These are phyloP conservation scores for Cromileptes altivelis DNA, from an alignment of 2,113 vertebrate genomes.

Conservation along the genomic window DNA sequence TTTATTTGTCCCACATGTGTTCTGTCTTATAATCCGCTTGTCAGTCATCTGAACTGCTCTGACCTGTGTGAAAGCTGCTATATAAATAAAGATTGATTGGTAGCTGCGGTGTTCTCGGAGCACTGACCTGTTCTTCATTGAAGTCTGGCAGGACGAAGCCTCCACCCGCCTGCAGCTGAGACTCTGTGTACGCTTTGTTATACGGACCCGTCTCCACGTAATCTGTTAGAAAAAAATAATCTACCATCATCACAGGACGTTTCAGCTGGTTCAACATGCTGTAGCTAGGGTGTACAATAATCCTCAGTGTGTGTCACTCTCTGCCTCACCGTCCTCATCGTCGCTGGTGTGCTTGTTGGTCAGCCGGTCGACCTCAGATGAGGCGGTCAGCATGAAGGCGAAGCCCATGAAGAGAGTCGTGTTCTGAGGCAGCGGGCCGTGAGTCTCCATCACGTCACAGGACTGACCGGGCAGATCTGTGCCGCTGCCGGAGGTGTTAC, in stretches of 20 bases:
- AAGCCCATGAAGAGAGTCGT: conserved; percentile 95
- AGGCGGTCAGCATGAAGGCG: conserved; percentile 94
- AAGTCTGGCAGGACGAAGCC: conserved; percentile 95
- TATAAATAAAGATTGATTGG: too few relatives aligned
- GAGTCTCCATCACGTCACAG: conserved; percentile 79
- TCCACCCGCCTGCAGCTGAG: conserved; percentile 93
- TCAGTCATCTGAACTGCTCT: too few relatives aligned
- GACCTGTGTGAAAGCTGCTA: too few relatives aligned
- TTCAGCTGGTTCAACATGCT: neutral
- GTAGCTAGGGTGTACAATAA: neutral
- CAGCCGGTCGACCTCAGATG: conserved; percentile 89
- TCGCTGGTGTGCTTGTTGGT: conserved; percentile 85
- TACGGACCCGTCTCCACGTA: conserved; percentile 89
- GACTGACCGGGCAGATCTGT: conserved; percentile 78
- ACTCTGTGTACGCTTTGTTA: conserved; percentile 90
- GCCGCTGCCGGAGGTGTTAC: conserved; percentile 87
- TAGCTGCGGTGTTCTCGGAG: neutral
- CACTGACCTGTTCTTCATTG: conserved; percentile 94
- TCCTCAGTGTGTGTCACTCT: neutral
- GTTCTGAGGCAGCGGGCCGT: conserved; percentile 92
- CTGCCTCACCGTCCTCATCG: conserved; percentile 87
- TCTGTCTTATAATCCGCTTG: too few relatives aligned
- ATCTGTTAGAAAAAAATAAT: conserved; percentile 79
- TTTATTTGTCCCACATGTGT: too few relatives aligned
- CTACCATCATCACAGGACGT: too few relatives aligned